Evolutionary conservation across 2,888 invertebrate genomes (phyloP), one percentile per base, ranked within the genome.

Genomic region (Cheilosia grossa): DNA sequence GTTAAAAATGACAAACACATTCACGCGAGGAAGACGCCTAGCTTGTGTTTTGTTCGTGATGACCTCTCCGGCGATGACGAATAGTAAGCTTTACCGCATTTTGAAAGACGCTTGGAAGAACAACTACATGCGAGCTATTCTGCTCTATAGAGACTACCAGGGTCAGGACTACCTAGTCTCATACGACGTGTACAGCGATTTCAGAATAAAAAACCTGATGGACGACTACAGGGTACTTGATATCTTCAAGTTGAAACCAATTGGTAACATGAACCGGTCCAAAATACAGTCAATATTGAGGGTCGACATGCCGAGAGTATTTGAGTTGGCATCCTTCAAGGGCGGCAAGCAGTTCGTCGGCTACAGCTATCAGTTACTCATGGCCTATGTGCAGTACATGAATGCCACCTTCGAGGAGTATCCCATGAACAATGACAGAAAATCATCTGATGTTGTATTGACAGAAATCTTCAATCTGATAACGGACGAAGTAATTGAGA

Each of bases 271-370:
- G 56, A 87, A 87, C 44, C 90, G 90, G 3, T 90, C 90, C 66
- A 24, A 69, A 10, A 30, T 90, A 5, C 73, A 67, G 4, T 88
- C 90, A 0, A 89, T 90, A 6, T 70, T 90, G 0, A 67, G 87
- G 0, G 83, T 87, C 33, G 90, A 90, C 56, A 17, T 91, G 67
- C 90, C 90, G 0, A 82, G 90, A 1, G 89, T 90, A 0, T 91
- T 91, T 51, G 33, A 51, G 24, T 49, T 75, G 37, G 54, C 19
- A 6, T 51, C 63, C 24, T 86, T 81, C 5, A 49, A 72, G 15
- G 54, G 88, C 63, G 1, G 44, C 58, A 10, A 73, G 66, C 33
- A 53, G n/a, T 5, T 42, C 21, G 27, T 10, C n/a, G 59, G 77
- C n/a, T 51, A 53, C 15, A 44, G 21, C 15, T 78, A 47, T 10